Conservation (phyloP, 2,797 vertebrate species). For the Hydrophis major region DNA sequence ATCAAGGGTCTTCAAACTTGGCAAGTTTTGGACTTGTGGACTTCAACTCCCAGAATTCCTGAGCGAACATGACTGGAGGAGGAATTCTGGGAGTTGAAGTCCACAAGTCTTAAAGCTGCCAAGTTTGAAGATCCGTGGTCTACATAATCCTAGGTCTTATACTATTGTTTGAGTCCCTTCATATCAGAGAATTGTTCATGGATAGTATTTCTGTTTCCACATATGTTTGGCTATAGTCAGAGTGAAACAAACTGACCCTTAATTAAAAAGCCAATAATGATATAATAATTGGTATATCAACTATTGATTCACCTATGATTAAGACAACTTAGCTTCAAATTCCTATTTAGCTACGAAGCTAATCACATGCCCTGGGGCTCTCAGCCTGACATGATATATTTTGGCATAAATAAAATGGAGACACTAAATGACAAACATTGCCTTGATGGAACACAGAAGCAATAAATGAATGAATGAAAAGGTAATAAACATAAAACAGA, state of each 20-base stretch:
- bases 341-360: neutral
- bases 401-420: neutral
- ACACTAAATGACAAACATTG: neutral
- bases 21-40: too few relatives aligned
- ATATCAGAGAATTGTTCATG: neutral
- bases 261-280: neutral
- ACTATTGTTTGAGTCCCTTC: neutral
- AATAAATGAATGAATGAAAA: neutral
- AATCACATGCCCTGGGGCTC: neutral
- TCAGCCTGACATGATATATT: neutral
- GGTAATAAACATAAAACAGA: neutral
- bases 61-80: too few relatives aligned
- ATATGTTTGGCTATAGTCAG: neutral
- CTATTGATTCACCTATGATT: neutral
- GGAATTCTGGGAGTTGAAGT: too few relatives aligned
- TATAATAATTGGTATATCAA: neutral
- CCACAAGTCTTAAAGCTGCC: too few relatives aligned
- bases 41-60: too few relatives aligned
- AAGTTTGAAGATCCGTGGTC: neutral
- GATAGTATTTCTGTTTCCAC: neutral
- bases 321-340: neutral
- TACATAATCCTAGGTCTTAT: neutral
- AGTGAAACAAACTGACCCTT: neutral
- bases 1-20: too few relatives aligned
- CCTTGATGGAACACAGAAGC: neutral